phyloP scores from a whole-genome alignment of 2,888 invertebrate genomes.

The Drosophila borborema region DNA sequence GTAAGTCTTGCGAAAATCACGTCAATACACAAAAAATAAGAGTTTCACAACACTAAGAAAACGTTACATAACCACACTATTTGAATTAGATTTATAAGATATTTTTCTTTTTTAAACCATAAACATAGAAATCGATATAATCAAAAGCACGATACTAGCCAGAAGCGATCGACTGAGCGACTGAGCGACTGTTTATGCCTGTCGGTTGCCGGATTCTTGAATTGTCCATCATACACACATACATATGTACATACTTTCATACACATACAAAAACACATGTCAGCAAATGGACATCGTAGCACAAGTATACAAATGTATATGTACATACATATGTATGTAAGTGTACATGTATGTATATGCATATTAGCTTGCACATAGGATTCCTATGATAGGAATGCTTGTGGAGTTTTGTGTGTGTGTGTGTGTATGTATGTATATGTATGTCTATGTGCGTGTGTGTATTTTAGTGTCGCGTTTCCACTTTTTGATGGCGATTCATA shows the following conservation, averaged over 20 bases:
- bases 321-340: neutral
- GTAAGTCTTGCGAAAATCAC: neutral
- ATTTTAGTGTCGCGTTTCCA: neutral
- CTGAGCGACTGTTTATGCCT: neutral
- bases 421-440: neutral
- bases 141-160: neutral
- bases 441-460: neutral
- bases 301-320: too few relatives aligned
- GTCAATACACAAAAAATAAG: neutral
- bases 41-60: neutral
- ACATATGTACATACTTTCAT: neutral
- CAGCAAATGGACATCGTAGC: neutral
- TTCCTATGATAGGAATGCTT: neutral
- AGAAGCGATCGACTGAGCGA: constrained; percentile 17
- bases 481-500: too few relatives aligned
- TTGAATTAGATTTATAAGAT: neutral
- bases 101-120: neutral
- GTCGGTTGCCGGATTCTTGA: neutral
- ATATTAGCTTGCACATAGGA: neutral
- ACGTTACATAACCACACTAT: neutral
- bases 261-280: neutral
- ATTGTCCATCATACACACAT: neutral
- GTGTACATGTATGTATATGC: neutral
- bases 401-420: neutral
- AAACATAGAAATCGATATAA: neutral